A percentile compares a stretch with the other conserved stretches of the same genome.
phyloP scores from a whole-genome alignment of 2,113 vertebrate genomes.

The Pachypanchax playfairii region DNA sequence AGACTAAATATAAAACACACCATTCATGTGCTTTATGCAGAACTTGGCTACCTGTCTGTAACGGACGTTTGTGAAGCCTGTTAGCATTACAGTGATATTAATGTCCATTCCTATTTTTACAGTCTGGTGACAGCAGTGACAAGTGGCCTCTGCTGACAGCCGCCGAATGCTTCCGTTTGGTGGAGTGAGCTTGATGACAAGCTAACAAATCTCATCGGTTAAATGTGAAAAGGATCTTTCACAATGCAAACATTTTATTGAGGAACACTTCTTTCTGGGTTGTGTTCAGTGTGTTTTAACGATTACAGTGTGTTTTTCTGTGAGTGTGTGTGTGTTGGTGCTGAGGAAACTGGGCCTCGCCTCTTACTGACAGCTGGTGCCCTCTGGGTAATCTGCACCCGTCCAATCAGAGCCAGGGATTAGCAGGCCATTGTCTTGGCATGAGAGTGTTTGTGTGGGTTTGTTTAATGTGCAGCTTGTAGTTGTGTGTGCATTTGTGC shows the following conservation, averaged over 20 bases:
- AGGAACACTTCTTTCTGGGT: conserved; percentile 4
- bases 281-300: conserved; percentile 25
- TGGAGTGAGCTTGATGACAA: background rate
- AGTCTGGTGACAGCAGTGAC: conserved; percentile 36
- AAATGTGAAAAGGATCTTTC: background rate
- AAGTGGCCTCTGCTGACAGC: conserved; percentile 25
- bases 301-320: conserved; percentile 22
- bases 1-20: conserved; percentile 32
- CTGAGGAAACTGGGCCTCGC: conserved; percentile 70
- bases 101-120: conserved; percentile 55
- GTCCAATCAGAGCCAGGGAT: conserved; percentile 72
- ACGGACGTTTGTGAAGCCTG: background rate
- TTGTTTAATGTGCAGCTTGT: conserved; percentile 24
- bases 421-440: conserved; percentile 77
- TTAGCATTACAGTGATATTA: conserved; percentile 25
- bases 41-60: conserved; percentile 34
- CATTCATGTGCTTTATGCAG: background rate
- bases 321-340: conserved; percentile 26
- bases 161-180: background rate
- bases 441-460: conserved; percentile 35
- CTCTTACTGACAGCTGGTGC: conserved; percentile 75
- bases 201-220: conserved; percentile 14
- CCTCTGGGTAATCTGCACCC: conserved; percentile 75
- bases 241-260: background rate
- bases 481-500: conserved; percentile 12